Evolutionary conservation across 2,888 invertebrate species (phyloP), one percentile per base, ranked within the genome.

Genomic region (Seira musarum): DNA sequence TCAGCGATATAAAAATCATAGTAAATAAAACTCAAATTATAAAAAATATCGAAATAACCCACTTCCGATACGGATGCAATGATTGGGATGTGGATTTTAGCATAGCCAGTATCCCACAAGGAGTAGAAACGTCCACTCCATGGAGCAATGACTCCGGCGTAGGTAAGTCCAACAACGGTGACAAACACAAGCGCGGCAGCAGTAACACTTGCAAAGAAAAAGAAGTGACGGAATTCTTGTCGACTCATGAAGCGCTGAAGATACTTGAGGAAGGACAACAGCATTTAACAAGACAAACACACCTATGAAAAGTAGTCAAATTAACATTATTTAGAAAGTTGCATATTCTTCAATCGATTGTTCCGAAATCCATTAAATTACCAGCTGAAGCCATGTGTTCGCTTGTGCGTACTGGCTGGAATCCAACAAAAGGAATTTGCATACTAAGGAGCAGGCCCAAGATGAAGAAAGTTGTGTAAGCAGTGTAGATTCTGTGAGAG

Each of bases 371-470:
- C n/a, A n/a, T 30, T 64, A 15, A 57, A 57, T n/a, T 66, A 94
- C 95, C 95, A 88, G 95, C 93, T 49, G 99, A 98, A 53, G 99
- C 99, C 99, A 99, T 99, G 88, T 99, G 99, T 90, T 99, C 99
- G 88, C 98, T 98, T 1, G 99, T 99, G 74, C 98, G 92, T 82
- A 99, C 97, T 8, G 99, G 99, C 90, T 99, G 99, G 90, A 99
- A 99, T 22, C 99, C 99, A 69, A 96, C 96, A 88, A 96, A 96
- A 6, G 96, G 96, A 87, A 96, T 94, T 90, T 99, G 99, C 99
- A 99, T 99, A 73, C 98, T 98, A 87, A 98, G 92, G 81, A 99
- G 90, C 61, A 99, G 91, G 21, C 99, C 99, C 80, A 99, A 91
- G 83, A 99, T 97, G 89, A 96, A 99, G 90, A 99, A 99, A 2